phyloP scores from a whole-genome alignment of 2,888 invertebrate species.

The Spisula solida region DNA sequence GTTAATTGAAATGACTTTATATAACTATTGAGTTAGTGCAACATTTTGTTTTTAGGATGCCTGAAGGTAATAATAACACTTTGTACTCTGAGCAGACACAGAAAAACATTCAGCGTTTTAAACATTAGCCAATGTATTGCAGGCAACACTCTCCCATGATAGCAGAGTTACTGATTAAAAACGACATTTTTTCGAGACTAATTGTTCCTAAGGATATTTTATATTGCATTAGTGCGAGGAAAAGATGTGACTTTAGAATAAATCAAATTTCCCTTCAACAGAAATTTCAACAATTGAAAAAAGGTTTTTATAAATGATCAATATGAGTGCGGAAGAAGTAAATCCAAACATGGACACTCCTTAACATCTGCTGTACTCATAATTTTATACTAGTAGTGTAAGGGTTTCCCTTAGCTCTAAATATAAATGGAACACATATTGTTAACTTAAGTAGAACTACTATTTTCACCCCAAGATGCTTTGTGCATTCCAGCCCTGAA shows the following conservation, averaged over 20 bases:
- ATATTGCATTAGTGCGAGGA: background rate
- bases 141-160: background rate
- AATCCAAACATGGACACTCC: too few species aligned
- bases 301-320: background rate
- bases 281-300: too few species aligned
- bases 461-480: too few species aligned
- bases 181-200: background rate
- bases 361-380: too few species aligned
- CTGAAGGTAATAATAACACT: background rate
- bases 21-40: background rate
- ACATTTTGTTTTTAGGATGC: background rate
- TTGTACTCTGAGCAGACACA: background rate
- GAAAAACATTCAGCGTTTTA: background rate
- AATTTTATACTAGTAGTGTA: too few species aligned
- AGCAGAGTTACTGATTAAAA: too few species aligned
- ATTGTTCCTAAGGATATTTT: background rate
- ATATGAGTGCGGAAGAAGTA: background rate
- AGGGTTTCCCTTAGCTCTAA: too few species aligned
- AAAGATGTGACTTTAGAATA: constrained; percentile 3
- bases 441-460: too few species aligned
- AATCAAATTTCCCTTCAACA: too few species aligned
- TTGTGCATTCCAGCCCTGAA: too few species aligned
- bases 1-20: too few species aligned
- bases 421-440: too few species aligned
- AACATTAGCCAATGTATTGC: background rate